Conservation (phyloP, 2,113 vertebrate genomes). For the Patagioenas fasciata region DNA sequence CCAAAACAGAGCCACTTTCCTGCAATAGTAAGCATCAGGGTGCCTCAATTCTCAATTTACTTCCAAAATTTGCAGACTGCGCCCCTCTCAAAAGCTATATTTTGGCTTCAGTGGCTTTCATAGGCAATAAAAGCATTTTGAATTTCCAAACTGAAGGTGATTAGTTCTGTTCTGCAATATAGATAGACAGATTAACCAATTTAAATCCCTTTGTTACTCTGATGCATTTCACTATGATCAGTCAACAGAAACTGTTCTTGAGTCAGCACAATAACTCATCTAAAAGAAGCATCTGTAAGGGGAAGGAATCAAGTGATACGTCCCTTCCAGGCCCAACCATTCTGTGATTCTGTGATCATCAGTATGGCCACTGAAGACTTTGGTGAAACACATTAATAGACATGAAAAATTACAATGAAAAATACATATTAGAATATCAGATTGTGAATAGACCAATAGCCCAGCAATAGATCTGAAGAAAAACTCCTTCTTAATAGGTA, state of each 20-base stretch:
- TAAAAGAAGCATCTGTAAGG: background rate
- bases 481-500: background rate
- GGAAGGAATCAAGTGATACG: background rate
- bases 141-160: background rate
- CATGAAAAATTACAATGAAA: background rate
- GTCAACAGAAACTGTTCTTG: background rate
- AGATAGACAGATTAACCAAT: background rate
- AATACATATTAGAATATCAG: background rate
- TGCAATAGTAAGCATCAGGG: background rate
- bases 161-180: background rate
- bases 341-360: background rate
- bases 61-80: background rate
- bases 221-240: background rate
- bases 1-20: background rate
- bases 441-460: background rate
- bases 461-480: background rate
- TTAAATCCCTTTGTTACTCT: background rate
- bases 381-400: fast-evolving
- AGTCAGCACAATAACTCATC: background rate
- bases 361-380: background rate
- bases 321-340: too few relatives aligned
- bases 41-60: background rate
- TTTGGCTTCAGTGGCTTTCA: background rate
- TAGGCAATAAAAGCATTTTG: background rate
- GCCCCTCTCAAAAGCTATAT: background rate